Evolutionary conservation across 2,888 invertebrate species (phyloP), one percentile per base, ranked within the genome.

Genomic region (Therioaphis trifolii): DNA sequence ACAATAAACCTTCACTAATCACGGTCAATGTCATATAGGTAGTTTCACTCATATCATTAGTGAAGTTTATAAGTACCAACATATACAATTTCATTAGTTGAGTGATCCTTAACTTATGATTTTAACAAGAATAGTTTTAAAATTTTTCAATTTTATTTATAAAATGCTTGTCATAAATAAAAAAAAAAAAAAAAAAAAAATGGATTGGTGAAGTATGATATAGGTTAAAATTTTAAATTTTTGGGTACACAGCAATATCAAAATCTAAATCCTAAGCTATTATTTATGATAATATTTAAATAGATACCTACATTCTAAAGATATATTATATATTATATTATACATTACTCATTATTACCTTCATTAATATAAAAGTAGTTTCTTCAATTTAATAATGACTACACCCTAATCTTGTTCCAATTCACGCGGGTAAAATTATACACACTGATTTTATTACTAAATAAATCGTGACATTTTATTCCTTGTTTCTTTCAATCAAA

Each of bases 11-110:
- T 69, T 69, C 79, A 1, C 12, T 79, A 71, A 58, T 58, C 69
- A 79, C 58, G 69, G 69, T 58, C 69, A 79, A 71, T 78, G 66
- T 52, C 21, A 52, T 77, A 29, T 35, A 35, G 35, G 35, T 35
- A 35, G n/a, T n/a, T n/a, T n/a, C 7, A 35, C 3, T 52, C 21
- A 52, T 78, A 35, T 52, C 35, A 52, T 52, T 52, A 68, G 49
- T 52, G 24, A 66, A 35, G 52, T 72, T 35, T 40, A 40, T 1
- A 35, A 52, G 35, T 49, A 76, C 27, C 1, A 40, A 46, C 1
- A 0, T 27, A n/a, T 29, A 29, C 4, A 1, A 66, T 49, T 2
- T 66, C 63, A 66, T 14, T n/a, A 27, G 14, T n/a, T 63, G 14
- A 76, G 7, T 46, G 15, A 24, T 63, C 76, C 18, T 27, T 63